phyloP scores from a whole-genome alignment of 1,140 invertebrate genomes.

The Heliothis subflexa region DNA sequence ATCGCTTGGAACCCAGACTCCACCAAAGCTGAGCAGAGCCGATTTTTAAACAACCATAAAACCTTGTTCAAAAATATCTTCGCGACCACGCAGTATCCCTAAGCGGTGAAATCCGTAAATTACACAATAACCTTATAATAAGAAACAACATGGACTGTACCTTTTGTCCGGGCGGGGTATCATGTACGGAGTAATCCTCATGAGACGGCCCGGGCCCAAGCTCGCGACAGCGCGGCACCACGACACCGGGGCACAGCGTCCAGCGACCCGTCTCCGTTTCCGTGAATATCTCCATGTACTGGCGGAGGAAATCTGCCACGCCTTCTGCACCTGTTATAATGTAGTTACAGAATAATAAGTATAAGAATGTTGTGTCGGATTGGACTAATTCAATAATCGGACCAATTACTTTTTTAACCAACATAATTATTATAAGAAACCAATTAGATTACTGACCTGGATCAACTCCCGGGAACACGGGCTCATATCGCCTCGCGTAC shows the following conservation, averaged over 20 bases:
- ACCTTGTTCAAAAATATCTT: no score
- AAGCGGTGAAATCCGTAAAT: no score
- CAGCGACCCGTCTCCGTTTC: slow-evolving; percentile 49
- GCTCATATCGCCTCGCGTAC: slow-evolving; percentile 74
- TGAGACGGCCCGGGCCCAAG: slow-evolving; percentile 18
- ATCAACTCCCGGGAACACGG: slow-evolving; percentile 69
- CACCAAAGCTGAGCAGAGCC: no score
- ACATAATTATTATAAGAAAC: background rate
- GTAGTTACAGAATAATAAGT: no score
- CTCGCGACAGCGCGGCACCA: slow-evolving; percentile 53
- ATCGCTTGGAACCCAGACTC: no score
- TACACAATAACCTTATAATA: no score
- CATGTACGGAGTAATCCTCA: slow-evolving; percentile 75
- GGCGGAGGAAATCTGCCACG: slow-evolving; percentile 68
- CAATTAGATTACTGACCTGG: slow-evolving; percentile 63
- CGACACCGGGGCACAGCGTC: slow-evolving; percentile 62
- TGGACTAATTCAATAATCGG: background rate
- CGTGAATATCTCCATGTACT: slow-evolving; percentile 69
- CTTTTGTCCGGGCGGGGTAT: slow-evolving; percentile 84
- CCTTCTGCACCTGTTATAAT: slow-evolving; percentile 65
- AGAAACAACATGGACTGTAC: slow-evolving; percentile 50
- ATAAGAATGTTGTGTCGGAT: background rate
- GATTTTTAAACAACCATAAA: no score
- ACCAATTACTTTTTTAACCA: no score
- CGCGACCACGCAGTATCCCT: background rate